Conservation (phyloP, 2,113 vertebrate genomes). For the Sylvietta virens region DNA sequence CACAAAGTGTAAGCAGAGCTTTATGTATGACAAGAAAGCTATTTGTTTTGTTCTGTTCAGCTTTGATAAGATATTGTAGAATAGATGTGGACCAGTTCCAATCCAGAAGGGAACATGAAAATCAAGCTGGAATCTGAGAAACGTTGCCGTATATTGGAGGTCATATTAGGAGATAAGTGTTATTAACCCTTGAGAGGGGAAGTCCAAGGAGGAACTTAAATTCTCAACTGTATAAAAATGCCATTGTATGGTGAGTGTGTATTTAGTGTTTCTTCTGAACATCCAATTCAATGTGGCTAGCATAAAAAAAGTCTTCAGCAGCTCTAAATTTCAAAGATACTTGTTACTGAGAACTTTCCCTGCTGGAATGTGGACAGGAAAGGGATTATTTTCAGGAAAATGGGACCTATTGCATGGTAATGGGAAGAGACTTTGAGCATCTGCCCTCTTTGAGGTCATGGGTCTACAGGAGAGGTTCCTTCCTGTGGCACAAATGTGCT, state of each 20-base stretch:
- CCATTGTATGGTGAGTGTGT: not conserved
- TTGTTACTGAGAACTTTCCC: not conserved
- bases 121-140: not conserved
- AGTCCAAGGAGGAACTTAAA: not conserved
- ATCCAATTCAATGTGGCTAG: not conserved
- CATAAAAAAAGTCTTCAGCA: not conserved
- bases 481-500: accelerated
- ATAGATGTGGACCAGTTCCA: not conserved
- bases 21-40: not conserved
- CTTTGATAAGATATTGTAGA: not conserved
- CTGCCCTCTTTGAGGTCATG: not conserved
- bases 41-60: not conserved
- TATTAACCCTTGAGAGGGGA: not conserved
- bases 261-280: not conserved
- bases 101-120: not conserved
- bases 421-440: not conserved
- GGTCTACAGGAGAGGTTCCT: not conserved
- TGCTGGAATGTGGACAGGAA: not conserved
- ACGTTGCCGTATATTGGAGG: not conserved
- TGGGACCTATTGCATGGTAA: not conserved
- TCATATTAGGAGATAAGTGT: not conserved
- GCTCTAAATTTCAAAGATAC: not conserved
- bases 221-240: not conserved
- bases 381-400: not conserved
- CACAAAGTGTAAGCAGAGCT: not conserved